Conservation (phyloP, 2,113 vertebrate genomes). For the Anoplopoma fimbria region DNA sequence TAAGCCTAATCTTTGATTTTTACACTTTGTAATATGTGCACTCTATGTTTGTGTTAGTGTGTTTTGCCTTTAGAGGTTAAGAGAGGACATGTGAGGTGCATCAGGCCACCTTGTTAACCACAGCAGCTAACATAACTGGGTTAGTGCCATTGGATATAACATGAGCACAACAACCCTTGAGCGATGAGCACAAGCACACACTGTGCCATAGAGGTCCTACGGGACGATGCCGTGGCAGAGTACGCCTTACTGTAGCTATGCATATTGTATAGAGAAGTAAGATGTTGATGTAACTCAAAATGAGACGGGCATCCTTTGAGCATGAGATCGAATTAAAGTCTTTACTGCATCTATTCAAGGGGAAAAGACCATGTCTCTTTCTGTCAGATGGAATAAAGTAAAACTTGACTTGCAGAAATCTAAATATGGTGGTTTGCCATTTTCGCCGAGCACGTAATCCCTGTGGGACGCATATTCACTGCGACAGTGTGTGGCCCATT, state of each 20-base stretch:
- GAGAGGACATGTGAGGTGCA: slow-evolving; percentile 34
- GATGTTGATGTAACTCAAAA: slow-evolving; percentile 45
- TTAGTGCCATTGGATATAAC: slow-evolving; percentile 41
- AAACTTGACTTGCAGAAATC: slow-evolving; percentile 69
- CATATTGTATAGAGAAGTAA: slow-evolving; percentile 43
- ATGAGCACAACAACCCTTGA: slow-evolving; percentile 39
- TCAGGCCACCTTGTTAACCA: slow-evolving; percentile 37
- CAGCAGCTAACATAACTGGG: slow-evolving; percentile 36
- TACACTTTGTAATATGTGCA: not conserved
- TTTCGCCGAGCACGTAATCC: slow-evolving; percentile 67
- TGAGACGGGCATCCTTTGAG: slow-evolving; percentile 39
- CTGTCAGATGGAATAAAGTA: slow-evolving; percentile 63
- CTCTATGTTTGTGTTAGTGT: slow-evolving; percentile 23
- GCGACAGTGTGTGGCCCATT: slow-evolving; percentile 70
- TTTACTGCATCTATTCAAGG: slow-evolving; percentile 55
- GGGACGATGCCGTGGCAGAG: slow-evolving; percentile 14
- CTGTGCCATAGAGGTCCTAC: slow-evolving; percentile 32
- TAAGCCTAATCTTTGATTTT: slow-evolving; percentile 5
- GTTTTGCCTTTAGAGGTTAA: slow-evolving; percentile 30
- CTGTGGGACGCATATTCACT: slow-evolving; percentile 64
- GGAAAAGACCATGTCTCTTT: slow-evolving; percentile 65
- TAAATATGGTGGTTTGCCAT: slow-evolving; percentile 79
- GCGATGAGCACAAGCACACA: slow-evolving; percentile 38
- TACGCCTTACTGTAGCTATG: slow-evolving; percentile 11
- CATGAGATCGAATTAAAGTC: slow-evolving; percentile 66